Conservation (phyloP, 2,797 vertebrate genomes). For the Aldrovandia affinis region DNA sequence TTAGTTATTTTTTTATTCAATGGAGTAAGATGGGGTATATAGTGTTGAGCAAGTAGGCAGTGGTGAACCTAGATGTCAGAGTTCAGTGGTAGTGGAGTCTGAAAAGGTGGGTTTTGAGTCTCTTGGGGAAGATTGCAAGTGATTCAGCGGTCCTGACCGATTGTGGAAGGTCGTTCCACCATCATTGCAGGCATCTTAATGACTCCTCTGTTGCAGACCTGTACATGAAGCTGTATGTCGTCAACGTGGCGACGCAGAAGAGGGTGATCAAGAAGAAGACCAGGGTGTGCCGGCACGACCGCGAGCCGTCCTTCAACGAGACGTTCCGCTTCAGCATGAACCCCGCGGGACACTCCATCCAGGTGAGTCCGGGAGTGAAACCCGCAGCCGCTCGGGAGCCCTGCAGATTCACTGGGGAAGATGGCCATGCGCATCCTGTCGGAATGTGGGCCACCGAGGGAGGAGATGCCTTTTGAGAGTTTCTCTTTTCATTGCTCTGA, state of each 20-base stretch:
- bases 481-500: neutral
- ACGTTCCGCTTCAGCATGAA: slow-evolving; percentile 94
- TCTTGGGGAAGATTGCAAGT: too few relatives aligned
- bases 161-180: too few relatives aligned
- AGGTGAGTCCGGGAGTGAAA: slow-evolving; percentile 72
- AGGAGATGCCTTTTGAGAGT: neutral
- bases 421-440: neutral
- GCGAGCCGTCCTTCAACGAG: slow-evolving; percentile 97
- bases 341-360: slow-evolving; percentile 93
- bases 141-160: too few relatives aligned
- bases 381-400: neutral
- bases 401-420: neutral
- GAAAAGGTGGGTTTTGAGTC: too few relatives aligned
- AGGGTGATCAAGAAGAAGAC: slow-evolving; percentile 98
- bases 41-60: too few relatives aligned
- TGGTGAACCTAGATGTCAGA: too few relatives aligned
- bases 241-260: slow-evolving; percentile 96
- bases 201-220: slow-evolving; percentile 74
- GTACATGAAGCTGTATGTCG: slow-evolving; percentile 95
- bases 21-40: too few relatives aligned
- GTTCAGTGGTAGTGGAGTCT: too few relatives aligned
- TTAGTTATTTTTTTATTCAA: too few relatives aligned
- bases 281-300: slow-evolving; percentile 92
- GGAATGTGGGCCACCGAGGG: neutral
- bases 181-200: too few relatives aligned